Percentiles rank a stretch among this genome's conserved stretches.
These are phyloP conservation scores for Elachura formosa DNA, from an alignment of 2,113 vertebrate genomes.

Conservation along the genomic window DNA sequence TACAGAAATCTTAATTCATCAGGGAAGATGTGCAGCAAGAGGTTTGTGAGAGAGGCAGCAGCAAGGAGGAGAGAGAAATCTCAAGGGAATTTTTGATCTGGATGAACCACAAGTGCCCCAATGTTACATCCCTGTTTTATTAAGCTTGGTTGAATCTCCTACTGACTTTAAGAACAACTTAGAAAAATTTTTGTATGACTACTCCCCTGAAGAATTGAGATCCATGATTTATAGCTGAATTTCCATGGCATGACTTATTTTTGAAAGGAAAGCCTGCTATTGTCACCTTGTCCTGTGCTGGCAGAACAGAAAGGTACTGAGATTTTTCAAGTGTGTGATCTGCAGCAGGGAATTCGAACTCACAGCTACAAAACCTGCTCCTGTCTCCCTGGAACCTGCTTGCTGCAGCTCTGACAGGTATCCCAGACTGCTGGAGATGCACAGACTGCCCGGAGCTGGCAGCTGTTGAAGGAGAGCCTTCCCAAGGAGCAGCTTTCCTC, in stretches of 20 bases:
- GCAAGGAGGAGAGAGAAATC: neutral
- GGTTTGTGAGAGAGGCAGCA: neutral
- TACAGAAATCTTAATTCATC: neutral
- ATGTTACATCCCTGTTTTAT: neutral
- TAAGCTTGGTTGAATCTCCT: neutral
- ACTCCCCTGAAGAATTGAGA: neutral
- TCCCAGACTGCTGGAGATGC: neutral
- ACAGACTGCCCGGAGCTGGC: conserved; percentile 50
- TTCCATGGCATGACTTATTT: neutral
- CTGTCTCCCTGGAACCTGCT: neutral
- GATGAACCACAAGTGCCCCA: neutral
- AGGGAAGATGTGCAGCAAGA: neutral
- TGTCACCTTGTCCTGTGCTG: neutral
- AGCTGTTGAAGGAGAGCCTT: neutral
- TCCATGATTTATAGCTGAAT: neutral
- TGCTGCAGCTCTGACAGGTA: neutral
- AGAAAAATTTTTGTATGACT: neutral
- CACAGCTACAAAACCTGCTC: neutral
- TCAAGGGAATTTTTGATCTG: neutral
- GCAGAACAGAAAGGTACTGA: neutral
- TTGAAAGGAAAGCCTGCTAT: neutral
- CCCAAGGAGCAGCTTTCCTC: conserved; percentile 6
- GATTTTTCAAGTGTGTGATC: neutral
- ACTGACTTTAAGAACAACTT: neutral
- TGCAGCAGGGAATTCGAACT: neutral